A percentile compares a stretch with the other conserved stretches of the same genome.
Conservation (phyloP, 2,888 invertebrate species). For the Bombylius discolor region DNA sequence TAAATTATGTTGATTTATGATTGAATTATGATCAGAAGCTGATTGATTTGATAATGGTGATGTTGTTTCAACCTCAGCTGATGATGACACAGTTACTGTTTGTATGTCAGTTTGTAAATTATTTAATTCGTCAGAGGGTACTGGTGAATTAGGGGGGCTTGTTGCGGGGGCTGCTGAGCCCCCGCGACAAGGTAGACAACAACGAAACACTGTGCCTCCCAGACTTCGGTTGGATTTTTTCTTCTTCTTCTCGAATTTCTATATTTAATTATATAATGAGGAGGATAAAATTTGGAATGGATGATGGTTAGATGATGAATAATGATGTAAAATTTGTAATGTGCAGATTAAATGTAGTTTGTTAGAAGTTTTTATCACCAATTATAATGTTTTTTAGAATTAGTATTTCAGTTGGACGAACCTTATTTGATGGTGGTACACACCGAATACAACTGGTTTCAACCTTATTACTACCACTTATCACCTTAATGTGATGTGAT, state of each 20-base stretch:
- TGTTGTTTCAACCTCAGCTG: slow-evolving; percentile 18
- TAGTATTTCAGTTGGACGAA: background rate
- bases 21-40: slow-evolving; percentile 3
- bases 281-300: background rate
- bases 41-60: slow-evolving; percentile 26
- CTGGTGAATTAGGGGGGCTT: slow-evolving; percentile 39
- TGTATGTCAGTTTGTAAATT: slow-evolving; percentile 18
- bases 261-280: background rate
- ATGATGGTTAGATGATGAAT: slow-evolving; percentile 2
- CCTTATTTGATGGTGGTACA: slow-evolving; percentile 1
- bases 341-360: slow-evolving; percentile 2
- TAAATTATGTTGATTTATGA: too few species aligned
- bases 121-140: slow-evolving; percentile 26
- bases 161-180: slow-evolving; percentile 50
- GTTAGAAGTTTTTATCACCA: background rate
- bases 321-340: slow-evolving; percentile 1
- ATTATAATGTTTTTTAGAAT: background rate
- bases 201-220: slow-evolving; percentile 65
- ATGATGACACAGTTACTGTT: slow-evolving; percentile 12
- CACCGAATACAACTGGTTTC: slow-evolving; percentile 14
- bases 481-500: slow-evolving; percentile 24
- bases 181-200: slow-evolving; percentile 74
- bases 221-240: slow-evolving; percentile 29
- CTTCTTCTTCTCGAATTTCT: slow-evolving; percentile 9
- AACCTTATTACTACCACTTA: slow-evolving; percentile 26